phyloP scores from a whole-genome alignment of 1,140 invertebrate genomes.

The Eurosta solidaginis region DNA sequence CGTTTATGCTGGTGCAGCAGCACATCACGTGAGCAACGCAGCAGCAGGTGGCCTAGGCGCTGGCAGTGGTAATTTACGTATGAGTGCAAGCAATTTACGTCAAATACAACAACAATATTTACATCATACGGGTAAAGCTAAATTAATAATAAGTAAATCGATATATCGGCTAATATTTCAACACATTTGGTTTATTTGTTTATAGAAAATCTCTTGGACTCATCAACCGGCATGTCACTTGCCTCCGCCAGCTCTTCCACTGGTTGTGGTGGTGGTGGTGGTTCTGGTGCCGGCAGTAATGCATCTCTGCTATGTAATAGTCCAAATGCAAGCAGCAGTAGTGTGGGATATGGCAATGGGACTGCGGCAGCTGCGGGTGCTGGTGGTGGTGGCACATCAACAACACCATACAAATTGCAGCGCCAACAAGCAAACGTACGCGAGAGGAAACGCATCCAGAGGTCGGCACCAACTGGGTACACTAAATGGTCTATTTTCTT shows the following conservation, averaged over 20 bases:
- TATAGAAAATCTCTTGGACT: constrained; percentile 50
- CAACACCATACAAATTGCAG: constrained; percentile 84
- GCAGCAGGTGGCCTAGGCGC: constrained; percentile 35
- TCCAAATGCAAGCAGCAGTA: constrained; percentile 49
- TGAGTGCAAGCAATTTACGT: constrained; percentile 51
- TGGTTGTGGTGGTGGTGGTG: neutral
- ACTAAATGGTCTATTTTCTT: constrained; percentile 58
- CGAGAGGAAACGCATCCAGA: constrained; percentile 95
- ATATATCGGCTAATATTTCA: neutral
- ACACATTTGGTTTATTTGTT: neutral
- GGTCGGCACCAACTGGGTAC: constrained; percentile 81
- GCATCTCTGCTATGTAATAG: constrained; percentile 52
- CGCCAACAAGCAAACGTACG: constrained; percentile 89
- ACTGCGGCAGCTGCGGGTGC: constrained; percentile 64
- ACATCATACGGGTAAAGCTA: constrained; percentile 43
- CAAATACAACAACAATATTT: constrained; percentile 59
- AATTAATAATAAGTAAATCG: neutral
- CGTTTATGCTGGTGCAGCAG: constrained; percentile 55
- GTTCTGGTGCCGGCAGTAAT: constrained; percentile 33
- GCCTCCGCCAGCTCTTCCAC: constrained; percentile 33
- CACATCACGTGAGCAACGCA: constrained; percentile 36
- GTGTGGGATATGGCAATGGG: constrained; percentile 60
- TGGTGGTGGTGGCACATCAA: constrained; percentile 75
- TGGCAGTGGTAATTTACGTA: constrained; percentile 41
- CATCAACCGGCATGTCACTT: constrained; percentile 43